Percentiles rank a stretch among this genome's conserved stretches.
These are phyloP conservation scores for Bombus fervidus DNA, from an alignment of 1,140 invertebrate species.

Conservation along the genomic window DNA sequence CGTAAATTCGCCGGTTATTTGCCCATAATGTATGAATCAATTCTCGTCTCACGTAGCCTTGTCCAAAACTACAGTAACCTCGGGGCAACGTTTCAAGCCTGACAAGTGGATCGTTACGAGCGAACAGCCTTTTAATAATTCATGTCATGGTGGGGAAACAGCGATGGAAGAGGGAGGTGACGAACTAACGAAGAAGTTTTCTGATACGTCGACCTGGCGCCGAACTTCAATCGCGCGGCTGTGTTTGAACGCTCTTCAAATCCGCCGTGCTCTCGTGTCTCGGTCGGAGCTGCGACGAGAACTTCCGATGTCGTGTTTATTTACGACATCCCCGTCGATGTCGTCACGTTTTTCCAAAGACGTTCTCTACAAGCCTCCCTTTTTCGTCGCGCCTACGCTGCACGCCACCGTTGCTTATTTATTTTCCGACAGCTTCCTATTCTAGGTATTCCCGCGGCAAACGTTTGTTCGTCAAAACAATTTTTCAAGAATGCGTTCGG, in stretches of 20 bases:
- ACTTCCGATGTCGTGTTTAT: conserved; percentile 49
- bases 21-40: conserved; percentile 3
- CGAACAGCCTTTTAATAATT: conserved; percentile 57
- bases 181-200: conserved; percentile 47
- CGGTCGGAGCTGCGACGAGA: conserved; percentile 18
- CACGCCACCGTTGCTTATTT: background rate
- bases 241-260: conserved; percentile 29
- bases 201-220: conserved; percentile 43
- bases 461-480: conserved; percentile 36
- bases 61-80: conserved; percentile 8
- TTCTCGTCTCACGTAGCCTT: background rate
- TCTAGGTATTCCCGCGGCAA: background rate
- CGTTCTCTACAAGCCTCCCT: conserved; percentile 2
- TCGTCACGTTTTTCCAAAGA: conserved; percentile 62
- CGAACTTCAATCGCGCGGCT: conserved; percentile 14
- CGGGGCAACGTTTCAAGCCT: conserved; percentile 16
- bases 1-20: conserved; percentile 24
- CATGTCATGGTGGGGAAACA: conserved; percentile 4
- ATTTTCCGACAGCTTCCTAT: background rate
- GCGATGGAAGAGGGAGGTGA: background rate
- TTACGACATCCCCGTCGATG: conserved; percentile 20
- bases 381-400: background rate
- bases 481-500: conserved; percentile 14
- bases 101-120: conserved; percentile 21
- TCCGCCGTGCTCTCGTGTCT: background rate